Evolutionary conservation across 2,888 invertebrate species (phyloP).

Genomic region (Sphecodes monilicornis): DNA sequence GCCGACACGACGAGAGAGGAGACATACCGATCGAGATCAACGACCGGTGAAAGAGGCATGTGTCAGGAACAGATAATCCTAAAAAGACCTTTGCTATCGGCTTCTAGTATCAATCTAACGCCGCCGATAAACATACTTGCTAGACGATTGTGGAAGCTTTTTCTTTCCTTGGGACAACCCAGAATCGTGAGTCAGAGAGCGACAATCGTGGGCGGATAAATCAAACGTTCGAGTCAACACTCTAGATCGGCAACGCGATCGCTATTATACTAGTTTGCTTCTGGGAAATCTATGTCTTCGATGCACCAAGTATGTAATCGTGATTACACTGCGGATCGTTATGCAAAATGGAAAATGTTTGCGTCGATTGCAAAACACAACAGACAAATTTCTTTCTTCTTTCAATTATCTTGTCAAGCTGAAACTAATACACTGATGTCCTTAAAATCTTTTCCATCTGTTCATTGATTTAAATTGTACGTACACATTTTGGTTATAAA

Average conservation of each 20-base stretch:
- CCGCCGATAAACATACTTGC: slow-evolving; percentile 45
- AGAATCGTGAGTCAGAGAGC: slow-evolving; percentile 4
- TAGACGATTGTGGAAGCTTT: slow-evolving; percentile 23
- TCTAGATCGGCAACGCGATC: neutral
- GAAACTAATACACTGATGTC: too few relatives aligned
- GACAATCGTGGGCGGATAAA: neutral
- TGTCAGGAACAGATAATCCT: slow-evolving; percentile 46
- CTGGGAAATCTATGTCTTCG: neutral
- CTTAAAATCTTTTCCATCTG: too few relatives aligned
- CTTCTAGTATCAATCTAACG: slow-evolving; percentile 39
- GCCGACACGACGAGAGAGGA: neutral
- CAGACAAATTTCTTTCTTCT: neutral
- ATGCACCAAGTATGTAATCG: neutral
- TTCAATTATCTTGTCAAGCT: neutral
- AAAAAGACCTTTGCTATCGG: slow-evolving; percentile 29
- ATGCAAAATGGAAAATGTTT: neutral
- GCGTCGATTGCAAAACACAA: too few relatives aligned
- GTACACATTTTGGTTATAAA: too few relatives aligned
- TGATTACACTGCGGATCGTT: neutral
- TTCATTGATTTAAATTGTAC: too few relatives aligned
- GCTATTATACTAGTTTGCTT: neutral
- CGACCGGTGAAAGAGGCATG: slow-evolving; percentile 45
- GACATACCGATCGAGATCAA: slow-evolving; percentile 45
- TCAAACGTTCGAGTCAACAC: neutral
- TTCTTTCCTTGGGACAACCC: slow-evolving; percentile 11